Percentiles rank a stretch among this genome's conserved stretches.
Evolutionary conservation across 2,797 vertebrate genomes (phyloP).

Genomic region (Eremophila alpestris): DNA sequence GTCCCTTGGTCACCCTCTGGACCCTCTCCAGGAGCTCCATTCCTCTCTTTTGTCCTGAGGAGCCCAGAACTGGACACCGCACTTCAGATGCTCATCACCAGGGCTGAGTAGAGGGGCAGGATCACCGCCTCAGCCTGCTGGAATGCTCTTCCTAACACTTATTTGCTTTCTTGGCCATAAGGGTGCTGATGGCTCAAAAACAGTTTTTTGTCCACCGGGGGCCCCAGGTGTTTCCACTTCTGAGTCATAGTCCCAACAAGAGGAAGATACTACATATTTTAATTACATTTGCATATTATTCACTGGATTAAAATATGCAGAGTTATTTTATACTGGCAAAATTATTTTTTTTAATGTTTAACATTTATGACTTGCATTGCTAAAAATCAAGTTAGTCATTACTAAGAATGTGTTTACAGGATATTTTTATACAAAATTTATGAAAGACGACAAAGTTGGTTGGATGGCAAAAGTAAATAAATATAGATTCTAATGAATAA

Average conservation of each 20-base stretch:
- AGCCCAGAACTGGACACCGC: neutral
- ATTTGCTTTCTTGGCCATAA: neutral
- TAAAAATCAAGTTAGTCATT: neutral
- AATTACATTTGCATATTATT: neutral
- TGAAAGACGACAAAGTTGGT: neutral
- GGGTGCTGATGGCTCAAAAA: fast-evolving
- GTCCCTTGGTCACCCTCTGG: neutral
- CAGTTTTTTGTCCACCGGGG: neutral
- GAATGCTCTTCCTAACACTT: neutral
- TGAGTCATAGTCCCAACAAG: neutral
- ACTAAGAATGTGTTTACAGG: neutral
- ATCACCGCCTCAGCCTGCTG: fast-evolving
- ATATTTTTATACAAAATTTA: neutral
- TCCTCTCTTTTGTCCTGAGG: neutral
- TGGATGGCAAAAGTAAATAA: neutral
- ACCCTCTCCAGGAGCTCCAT: neutral
- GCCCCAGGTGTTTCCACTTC: neutral
- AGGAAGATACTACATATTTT: neutral
- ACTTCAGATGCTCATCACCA: neutral
- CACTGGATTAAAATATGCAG: neutral
- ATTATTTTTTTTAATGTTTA: neutral
- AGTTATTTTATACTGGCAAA: neutral
- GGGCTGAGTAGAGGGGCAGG: neutral
- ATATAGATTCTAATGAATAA: neutral
- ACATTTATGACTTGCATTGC: neutral